phyloP scores from a whole-genome alignment of 2,113 vertebrate species.

The Heterochromis multidens region DNA sequence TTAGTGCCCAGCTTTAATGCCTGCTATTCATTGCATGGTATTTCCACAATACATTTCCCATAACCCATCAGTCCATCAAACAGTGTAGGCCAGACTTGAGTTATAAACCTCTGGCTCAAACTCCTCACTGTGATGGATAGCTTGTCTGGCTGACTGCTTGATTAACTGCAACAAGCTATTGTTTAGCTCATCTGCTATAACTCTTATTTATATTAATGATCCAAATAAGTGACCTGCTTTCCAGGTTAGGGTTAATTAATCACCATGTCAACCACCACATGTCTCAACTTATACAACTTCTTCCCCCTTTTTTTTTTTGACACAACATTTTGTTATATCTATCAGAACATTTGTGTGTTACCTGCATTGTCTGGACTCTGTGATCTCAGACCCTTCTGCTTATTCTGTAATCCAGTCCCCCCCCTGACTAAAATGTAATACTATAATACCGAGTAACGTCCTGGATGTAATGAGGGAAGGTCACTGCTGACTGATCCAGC shows the following conservation, averaged over 20 bases:
- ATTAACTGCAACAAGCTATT: neutral
- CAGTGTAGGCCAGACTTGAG: neutral
- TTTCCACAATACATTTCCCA: neutral
- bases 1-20: neutral
- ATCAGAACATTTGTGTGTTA: neutral
- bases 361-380: neutral
- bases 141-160: neutral
- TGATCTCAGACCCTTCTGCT: neutral
- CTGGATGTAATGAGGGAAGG: constrained; percentile 20
- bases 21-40: neutral
- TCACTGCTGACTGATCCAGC: constrained; percentile 42
- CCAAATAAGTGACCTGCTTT: neutral
- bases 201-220: neutral
- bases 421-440: constrained; percentile 5
- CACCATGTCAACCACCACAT: neutral
- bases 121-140: constrained; percentile 14
- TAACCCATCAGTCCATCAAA: neutral
- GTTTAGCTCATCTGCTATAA: neutral
- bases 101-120: neutral
- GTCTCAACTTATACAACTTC: neutral
- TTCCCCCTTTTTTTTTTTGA: accelerated
- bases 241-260: accelerated
- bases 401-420: neutral
- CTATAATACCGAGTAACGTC: neutral
- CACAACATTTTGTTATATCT: neutral